Evolutionary conservation across 2,113 vertebrate species (phyloP), one percentile per base, ranked within the genome.

Genomic region (Urocynchramus pylzowi): DNA sequence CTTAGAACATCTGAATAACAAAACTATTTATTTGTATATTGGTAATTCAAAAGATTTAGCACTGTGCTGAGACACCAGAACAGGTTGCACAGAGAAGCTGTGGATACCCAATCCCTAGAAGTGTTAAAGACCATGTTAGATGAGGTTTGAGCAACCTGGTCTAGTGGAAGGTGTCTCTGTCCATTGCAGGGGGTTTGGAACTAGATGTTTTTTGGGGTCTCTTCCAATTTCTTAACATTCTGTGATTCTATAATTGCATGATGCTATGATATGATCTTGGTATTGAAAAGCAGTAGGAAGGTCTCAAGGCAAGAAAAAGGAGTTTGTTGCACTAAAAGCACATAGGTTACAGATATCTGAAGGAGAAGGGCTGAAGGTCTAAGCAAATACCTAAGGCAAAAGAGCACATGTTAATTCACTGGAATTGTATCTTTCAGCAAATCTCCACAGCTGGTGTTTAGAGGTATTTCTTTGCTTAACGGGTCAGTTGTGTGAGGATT

Each of bases 111-210:
- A 10, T 24, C 23, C 28, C 11, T 45, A 30, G 19, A 75, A n/a
- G 2, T 30, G 9, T 45, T 39, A 20, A 59, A 68, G 33, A 52
- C 23, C 23, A 37, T 5, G 3, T 4, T 53, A 24, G 2, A 42
- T 16, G 9, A 67, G 13, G 27, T 67, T 89, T 60, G 45, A 75
- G 33, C 16, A 53, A 17, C 9, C 11, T 67, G 23, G 13, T 75
- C 13, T n/a, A 10, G 20, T 44, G 28, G 11, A 53, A 60, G 9
- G 6, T 53, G 45, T n/a, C 9, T 37, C 23, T 68, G 23, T 44
- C 24, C 13, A 18, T 75, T 45, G 12, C 0, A 1, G 13, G 26
- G 20, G 1, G 2, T 2, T 18, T 82, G 28, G n/a, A 60, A n/a
- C 9, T 7, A 26, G 16, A 21, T 23, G 16, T 5, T 39, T 16